Evolutionary conservation across 2,888 invertebrate species (phyloP), one percentile per base, ranked within the genome.

Genomic region (Taenaris catops): DNA sequence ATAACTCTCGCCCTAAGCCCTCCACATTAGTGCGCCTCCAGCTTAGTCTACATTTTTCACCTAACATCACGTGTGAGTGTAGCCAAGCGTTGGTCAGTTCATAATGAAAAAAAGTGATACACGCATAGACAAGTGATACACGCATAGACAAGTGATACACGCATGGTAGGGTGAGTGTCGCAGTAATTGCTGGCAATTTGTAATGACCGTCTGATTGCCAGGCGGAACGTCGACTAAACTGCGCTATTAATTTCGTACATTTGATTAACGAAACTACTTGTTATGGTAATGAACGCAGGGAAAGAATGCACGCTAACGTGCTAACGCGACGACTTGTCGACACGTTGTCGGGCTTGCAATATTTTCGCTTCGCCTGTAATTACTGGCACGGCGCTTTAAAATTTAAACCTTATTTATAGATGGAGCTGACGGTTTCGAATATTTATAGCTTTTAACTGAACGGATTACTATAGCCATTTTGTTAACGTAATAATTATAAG

Each of bases 251-350:
- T 84, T 84, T 83, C 73, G 80, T 84, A 81, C 81, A 84, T 86
- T 86, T 86, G 83, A 84, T 86, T 83, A 84, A 84, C 83, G 81
- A 76, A 84, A 84, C 80, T 83, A 81, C 81, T 83, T 83, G 81
- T 84, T 86, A 84, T 84, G 80, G 59, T 79, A 84, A 86, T 84
- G 80, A 80, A 79, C 71, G 73, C 68, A 63, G 61, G 64, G 63
- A 79, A 86, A 83, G 83, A 86, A 84, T 83, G 83, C 80, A 78
- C 69, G 80, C 70, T 63, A 79, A 75, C 70, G 71, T 71, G 81
- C 60, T 69, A 78, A 76, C 74, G 58, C 66, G 75, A 63, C 69
- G 70, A 68, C 71, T 70, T 80, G 84, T 83, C 80, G 79, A 79
- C 83, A 80, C 68, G 63, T 70, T 70, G 76, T 73, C 70, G 76